Evolutionary conservation across 2,888 invertebrate genomes (phyloP), one percentile per base, ranked within the genome.

Genomic region (Limnephilus lunatus): DNA sequence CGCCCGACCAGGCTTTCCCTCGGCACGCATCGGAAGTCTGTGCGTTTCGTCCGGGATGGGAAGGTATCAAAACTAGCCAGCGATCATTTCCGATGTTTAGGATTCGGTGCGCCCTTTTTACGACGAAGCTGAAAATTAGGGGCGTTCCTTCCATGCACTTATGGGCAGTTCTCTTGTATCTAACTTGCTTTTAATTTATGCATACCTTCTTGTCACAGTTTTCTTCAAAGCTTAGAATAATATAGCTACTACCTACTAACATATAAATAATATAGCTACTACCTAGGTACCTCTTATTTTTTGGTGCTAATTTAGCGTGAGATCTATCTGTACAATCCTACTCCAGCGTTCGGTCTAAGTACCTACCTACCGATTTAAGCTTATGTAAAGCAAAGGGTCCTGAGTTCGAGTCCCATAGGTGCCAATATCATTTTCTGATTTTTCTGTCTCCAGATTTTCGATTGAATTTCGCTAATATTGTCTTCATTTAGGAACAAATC

Each of bases 131-230:
- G 25, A 68, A 68, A 68, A 68, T 68, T 68, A 68, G 68, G 68
- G 68, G 68, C 68, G 68, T 68, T 68, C 68, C 68, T 68, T 68
- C 68, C 68, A 68, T 68, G 68, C 68, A 68, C 68, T 68, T 68
- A 68, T 68, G 68, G 68, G 68, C 68, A 68, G 68, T 68, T 68
- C 68, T 68, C 68, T 68, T 5, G 25, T 68, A 68, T 68, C n/a
- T 25, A 68, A 68, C 25, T 25, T 68, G 25, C 7, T 25, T n/a
- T 68, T 68, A 68, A 68, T 68, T 68, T 68, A 68, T 68, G 25
- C 68, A 68, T 25, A 3, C 19, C 68, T 68, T 25, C 68, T 68
- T 68, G 68, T 68, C 68, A 68, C 68, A 25, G 68, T 25, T 68
- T 25, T n/a, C 53, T 68, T 68, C 68, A 68, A 68, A 19, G 25